Evolutionary conservation across 2,888 invertebrate genomes (phyloP).

Genomic region (Agrilus biguttatus): DNA sequence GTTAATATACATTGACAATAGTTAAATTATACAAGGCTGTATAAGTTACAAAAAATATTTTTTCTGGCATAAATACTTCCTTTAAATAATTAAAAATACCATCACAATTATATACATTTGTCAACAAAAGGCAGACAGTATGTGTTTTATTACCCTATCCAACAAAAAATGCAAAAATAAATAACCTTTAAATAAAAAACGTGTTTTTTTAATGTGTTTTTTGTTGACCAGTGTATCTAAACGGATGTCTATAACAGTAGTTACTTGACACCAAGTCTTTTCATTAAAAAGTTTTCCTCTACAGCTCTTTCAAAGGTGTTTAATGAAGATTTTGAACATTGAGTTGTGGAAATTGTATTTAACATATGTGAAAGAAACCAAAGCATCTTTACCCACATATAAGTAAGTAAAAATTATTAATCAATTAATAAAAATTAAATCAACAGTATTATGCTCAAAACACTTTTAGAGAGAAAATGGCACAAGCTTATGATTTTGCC

Average conservation of each 20-base stretch:
- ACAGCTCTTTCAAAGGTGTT: constrained; percentile 92
- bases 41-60: too few relatives aligned
- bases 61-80: too few relatives aligned
- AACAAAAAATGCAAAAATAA: too few relatives aligned
- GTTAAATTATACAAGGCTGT: too few relatives aligned
- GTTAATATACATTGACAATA: too few relatives aligned
- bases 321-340: constrained; percentile 97
- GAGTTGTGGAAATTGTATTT: constrained; percentile 98
- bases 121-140: too few relatives aligned
- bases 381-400: constrained; percentile 80
- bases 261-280: constrained; percentile 5
- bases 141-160: too few relatives aligned
- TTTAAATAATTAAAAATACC: too few relatives aligned
- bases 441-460: background rate
- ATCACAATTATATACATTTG: too few relatives aligned
- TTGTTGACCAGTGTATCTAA: background rate
- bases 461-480: constrained; percentile 86
- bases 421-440: background rate
- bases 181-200: background rate
- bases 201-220: background rate
- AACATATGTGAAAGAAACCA: constrained; percentile 95
- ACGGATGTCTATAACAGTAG: background rate
- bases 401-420: constrained; percentile 49
- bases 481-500: constrained; percentile 98
- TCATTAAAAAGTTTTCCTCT: constrained; percentile 17